These are phyloP conservation scores for Macrobrachium nipponense DNA, from an alignment of 1,140 invertebrate species.

Conservation along the genomic window DNA sequence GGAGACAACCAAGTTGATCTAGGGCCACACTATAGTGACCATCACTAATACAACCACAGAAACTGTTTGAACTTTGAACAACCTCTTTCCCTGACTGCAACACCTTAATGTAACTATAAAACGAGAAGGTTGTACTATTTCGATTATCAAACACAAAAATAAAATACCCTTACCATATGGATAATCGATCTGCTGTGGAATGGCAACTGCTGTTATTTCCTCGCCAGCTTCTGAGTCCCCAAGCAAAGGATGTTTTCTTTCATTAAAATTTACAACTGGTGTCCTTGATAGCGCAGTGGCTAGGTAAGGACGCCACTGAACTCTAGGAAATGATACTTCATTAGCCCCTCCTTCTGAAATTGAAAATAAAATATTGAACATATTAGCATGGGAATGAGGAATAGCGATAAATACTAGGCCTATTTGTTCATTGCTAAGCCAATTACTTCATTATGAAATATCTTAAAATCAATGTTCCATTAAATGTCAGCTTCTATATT, in stretches of 20 bases:
- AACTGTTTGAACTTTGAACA: too few relatives aligned
- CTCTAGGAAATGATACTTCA: conserved; percentile 54
- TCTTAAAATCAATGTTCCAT: too few relatives aligned
- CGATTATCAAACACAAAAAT: not conserved
- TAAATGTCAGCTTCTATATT: too few relatives aligned
- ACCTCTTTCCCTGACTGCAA: too few relatives aligned
- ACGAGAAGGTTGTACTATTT: not conserved
- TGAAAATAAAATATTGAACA: too few relatives aligned
- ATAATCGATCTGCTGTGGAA: conserved; percentile 40
- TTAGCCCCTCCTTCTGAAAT: not conserved
- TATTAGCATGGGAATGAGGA: too few relatives aligned
- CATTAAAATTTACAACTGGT: conserved; percentile 27
- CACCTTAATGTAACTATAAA: too few relatives aligned
- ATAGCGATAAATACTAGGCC: too few relatives aligned
- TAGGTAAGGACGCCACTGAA: conserved; percentile 69
- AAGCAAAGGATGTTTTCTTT: conserved; percentile 13
- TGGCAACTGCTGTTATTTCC: conserved; percentile 33
- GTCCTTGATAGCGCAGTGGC: conserved; percentile 54
- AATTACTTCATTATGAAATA: too few relatives aligned
- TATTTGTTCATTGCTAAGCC: too few relatives aligned
- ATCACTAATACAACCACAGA: not conserved
- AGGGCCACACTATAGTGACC: not conserved
- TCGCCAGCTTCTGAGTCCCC: conserved; percentile 5
- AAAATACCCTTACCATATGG: conserved; percentile 40
- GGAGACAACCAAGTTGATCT: too few relatives aligned